Conservation (phyloP, 2,113 vertebrate species). For the Clarias batrachus region DNA sequence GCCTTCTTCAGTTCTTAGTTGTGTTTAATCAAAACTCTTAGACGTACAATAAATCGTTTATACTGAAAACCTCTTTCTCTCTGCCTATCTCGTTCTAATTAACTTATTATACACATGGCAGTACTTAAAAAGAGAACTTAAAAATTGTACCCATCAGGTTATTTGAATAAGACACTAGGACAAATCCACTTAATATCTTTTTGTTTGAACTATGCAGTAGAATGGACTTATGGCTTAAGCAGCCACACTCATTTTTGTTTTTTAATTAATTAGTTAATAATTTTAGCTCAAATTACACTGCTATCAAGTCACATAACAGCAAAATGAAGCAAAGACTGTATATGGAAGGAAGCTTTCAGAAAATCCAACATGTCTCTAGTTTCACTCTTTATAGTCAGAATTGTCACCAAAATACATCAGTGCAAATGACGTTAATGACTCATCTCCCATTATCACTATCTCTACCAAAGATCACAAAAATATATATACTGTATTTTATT, state of each 20-base stretch:
- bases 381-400: not conserved
- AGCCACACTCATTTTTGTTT: not conserved
- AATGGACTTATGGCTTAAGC: not conserved
- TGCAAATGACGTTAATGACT: not conserved
- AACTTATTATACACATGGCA: not conserved
- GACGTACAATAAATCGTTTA: too few species aligned
- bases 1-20: too few species aligned
- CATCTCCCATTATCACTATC: not conserved
- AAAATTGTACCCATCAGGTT: not conserved
- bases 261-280: not conserved
- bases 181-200: not conserved
- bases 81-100: too few species aligned
- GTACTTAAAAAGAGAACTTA: not conserved
- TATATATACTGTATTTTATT: not conserved
- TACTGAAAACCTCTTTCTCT: too few species aligned
- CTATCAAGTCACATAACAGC: not conserved
- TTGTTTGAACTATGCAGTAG: not conserved
- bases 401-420: not conserved
- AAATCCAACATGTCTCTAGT: not conserved
- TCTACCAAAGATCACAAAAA: not conserved
- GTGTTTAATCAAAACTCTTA: too few species aligned
- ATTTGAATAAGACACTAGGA: not conserved
- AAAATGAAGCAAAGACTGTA: not conserved
- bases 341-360: not conserved
- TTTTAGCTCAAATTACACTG: not conserved